Percentiles rank a stretch among this genome's conserved stretches.
Conservation (phyloP, 2,797 vertebrate genomes). For the Falco biarmicus region DNA sequence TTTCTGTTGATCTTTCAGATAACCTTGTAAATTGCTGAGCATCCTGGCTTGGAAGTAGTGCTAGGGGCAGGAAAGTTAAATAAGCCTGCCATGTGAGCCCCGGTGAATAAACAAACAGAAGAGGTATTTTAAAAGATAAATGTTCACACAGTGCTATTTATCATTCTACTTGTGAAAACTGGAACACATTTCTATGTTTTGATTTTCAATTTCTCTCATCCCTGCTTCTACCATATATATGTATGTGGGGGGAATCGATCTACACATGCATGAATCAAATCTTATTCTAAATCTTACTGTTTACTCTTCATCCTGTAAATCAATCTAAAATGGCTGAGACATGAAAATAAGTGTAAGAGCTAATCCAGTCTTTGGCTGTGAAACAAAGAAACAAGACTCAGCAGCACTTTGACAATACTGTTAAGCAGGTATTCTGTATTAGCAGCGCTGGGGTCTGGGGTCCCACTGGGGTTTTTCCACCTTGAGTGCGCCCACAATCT, state of each 20-base stretch:
- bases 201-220: not conserved
- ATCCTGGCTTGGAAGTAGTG: not conserved
- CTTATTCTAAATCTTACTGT: not conserved
- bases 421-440: no score
- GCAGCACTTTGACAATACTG: no score
- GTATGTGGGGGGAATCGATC: not conserved
- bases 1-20: not conserved
- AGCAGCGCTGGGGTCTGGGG: no score
- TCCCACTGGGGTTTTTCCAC: no score
- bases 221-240: not conserved
- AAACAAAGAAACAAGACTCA: no score
- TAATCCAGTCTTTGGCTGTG: not conserved
- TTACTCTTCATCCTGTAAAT: not conserved
- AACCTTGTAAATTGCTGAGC: not conserved
- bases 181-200: not conserved
- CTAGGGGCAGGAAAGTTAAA: not conserved
- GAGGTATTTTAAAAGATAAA: not conserved
- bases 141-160: not conserved
- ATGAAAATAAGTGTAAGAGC: not conserved
- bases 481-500: no score
- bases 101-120: not conserved
- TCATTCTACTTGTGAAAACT: not conserved
- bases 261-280: not conserved
- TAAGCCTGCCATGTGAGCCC: not conserved
- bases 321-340: not conserved